Conservation (phyloP, 1,140 invertebrate genomes). For the Dolichoris vasculosae region DNA sequence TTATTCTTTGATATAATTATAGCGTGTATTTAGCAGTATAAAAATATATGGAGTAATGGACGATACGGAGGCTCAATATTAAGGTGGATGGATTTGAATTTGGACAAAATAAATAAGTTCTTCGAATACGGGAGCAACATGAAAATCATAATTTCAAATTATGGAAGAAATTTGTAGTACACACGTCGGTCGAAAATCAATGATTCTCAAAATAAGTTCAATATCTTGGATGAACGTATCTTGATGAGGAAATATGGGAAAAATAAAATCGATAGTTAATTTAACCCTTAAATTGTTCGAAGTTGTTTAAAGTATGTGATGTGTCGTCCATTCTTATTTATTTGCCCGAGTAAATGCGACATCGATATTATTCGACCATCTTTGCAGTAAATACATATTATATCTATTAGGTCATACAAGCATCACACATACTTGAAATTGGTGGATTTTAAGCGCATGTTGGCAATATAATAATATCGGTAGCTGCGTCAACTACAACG, state of each 20-base stretch:
- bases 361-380: too few species aligned
- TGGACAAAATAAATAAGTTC: neutral
- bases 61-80: too few species aligned
- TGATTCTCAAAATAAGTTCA: neutral
- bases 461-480: constrained; percentile 66
- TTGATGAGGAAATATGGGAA: neutral
- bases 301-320: neutral
- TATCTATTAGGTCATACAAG: too few species aligned
- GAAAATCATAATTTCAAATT: neutral
- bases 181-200: neutral
- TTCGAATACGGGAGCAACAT: too few species aligned
- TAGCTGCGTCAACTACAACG: constrained; percentile 66
- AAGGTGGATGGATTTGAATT: neutral
- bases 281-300: neutral
- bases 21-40: too few species aligned
- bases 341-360: neutral
- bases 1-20: too few species aligned
- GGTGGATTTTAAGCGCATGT: neutral
- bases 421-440: too few species aligned
- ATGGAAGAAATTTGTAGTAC: neutral
- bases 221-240: neutral
- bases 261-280: neutral
- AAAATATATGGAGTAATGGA: too few species aligned
- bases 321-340: too few species aligned
- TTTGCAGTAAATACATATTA: too few species aligned